Conservation (phyloP, 2,113 vertebrate species). For the rat (Rattus norvegicus) region GRCr8 NC_086024.1:61329001-61329500, state of each 20-base stretch:
- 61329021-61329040: neutral
- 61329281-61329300: neutral
- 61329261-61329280: neutral
- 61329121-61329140: neutral
- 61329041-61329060: conserved; percentile 4
- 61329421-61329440: too few species aligned
- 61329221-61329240: neutral
- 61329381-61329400: neutral
- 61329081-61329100: neutral
- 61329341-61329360: too few species aligned
- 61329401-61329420: neutral
- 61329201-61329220: neutral
- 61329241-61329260: neutral
- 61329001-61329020: conserved; percentile 33
- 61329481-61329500: neutral
- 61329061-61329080: neutral
- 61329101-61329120: neutral
- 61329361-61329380: neutral
- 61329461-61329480: neutral
- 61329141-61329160: neutral
- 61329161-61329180: neutral
- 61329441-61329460: neutral
- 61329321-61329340: neutral
- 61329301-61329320: neutral
- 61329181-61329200: neutral